Conservation (phyloP, 2,888 invertebrate species). For the Drosophila bunnanda region DNA sequence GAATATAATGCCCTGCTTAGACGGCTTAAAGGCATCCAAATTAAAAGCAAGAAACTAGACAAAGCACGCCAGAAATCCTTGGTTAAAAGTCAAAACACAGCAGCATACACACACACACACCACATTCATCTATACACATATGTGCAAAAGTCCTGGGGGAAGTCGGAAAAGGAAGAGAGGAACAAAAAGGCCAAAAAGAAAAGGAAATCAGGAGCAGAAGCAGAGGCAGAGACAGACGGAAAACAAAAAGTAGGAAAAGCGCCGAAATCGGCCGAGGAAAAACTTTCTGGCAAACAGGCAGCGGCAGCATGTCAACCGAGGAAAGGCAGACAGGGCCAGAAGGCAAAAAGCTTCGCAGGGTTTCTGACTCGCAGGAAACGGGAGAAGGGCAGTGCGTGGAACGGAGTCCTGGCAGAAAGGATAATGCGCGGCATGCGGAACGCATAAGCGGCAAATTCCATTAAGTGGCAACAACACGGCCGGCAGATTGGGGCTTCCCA, state of each 20-base stretch:
- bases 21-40: constrained; percentile 30
- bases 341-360: constrained; percentile 40
- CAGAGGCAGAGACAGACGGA: constrained; percentile 18
- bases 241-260: constrained; percentile 54
- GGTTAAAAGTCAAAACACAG: constrained; percentile 59
- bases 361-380: constrained; percentile 59
- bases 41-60: constrained; percentile 31
- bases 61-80: constrained; percentile 51
- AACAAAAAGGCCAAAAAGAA: background rate
- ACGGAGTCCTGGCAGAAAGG: constrained; percentile 57
- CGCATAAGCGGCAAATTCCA: constrained; percentile 81
- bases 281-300: constrained; percentile 52
- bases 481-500: constrained; percentile 44
- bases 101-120: constrained; percentile 19
- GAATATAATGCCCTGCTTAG: constrained; percentile 40
- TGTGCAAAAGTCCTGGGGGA: constrained; percentile 30
- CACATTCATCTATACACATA: constrained; percentile 8
- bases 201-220: constrained; percentile 5
- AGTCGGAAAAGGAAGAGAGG: constrained; percentile 11
- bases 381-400: constrained; percentile 42
- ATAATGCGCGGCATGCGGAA: constrained; percentile 80
- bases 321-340: constrained; percentile 12
- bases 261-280: constrained; percentile 31
- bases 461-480: constrained; percentile 70
- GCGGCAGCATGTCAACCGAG: constrained; percentile 41